A percentile compares a stretch with the other conserved stretches of the same genome.
Conservation (phyloP, 1,140 invertebrate genomes). For the Monochamus saltuarius region DNA sequence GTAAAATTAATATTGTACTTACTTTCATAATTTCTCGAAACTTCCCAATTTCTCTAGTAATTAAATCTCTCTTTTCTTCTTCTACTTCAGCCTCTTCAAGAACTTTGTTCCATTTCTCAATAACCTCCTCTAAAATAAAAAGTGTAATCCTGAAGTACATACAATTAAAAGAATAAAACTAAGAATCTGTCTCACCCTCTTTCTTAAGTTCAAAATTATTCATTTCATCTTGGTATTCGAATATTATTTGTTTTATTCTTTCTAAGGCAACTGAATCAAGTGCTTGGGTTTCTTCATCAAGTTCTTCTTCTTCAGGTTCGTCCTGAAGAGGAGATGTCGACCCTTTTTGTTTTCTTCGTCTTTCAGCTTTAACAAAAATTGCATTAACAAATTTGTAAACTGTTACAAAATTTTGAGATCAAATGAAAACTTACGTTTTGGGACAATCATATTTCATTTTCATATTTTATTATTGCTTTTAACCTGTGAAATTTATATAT, state of each 20-base stretch:
- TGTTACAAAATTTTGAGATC: conserved; percentile 2
- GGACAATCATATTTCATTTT: background rate
- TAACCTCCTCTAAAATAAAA: conserved; percentile 44
- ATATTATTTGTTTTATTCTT: conserved; percentile 75
- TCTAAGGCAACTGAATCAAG: conserved; percentile 71
- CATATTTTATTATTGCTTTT: background rate
- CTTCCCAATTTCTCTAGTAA: conserved; percentile 94
- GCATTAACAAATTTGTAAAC: conserved; percentile 4
- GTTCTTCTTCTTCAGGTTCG: conserved; percentile 70
- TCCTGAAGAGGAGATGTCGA: conserved; percentile 62
- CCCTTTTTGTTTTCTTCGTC: conserved; percentile 60
- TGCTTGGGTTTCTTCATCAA: conserved; percentile 77
- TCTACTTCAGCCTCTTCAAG: conserved; percentile 85
- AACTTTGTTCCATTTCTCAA: conserved; percentile 61
- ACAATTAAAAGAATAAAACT: conserved; percentile 10
- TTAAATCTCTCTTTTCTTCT: conserved; percentile 94
- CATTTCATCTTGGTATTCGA: conserved; percentile 80
- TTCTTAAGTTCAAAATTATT: conserved; percentile 65
- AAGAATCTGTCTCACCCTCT: conserved; percentile 47
- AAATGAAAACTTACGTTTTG: conserved; percentile 11
- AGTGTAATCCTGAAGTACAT: background rate
- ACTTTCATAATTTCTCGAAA: conserved; percentile 97
- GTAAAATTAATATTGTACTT: conserved; percentile 50
- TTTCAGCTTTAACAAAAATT: conserved; percentile 54
- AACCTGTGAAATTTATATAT: background rate